These are phyloP conservation scores for Dipodomys spectabilis DNA, from an alignment of 2,113 vertebrate species.

Conservation along the genomic window DNA sequence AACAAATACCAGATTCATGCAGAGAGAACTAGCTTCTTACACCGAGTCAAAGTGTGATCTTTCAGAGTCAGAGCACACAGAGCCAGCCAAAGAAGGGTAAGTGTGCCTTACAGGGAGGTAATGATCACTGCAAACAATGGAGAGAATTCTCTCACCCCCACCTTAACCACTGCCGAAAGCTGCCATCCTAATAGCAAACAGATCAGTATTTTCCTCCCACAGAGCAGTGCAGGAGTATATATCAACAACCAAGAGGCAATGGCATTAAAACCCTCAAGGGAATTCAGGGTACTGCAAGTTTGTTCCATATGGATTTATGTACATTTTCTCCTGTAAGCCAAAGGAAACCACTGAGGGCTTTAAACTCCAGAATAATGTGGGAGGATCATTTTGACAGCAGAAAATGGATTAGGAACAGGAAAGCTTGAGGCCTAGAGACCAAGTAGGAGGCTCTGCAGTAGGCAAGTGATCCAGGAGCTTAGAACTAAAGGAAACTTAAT, in stretches of 20 bases:
- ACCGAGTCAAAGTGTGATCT: no score
- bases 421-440: neutral
- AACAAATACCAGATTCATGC: neutral
- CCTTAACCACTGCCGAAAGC: neutral
- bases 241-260: neutral
- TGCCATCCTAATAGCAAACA: neutral
- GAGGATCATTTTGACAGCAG: neutral
- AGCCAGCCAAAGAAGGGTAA: neutral
- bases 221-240: neutral
- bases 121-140: neutral
- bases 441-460: conserved; percentile 11
- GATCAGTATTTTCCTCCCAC: neutral
- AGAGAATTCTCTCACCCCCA: neutral
- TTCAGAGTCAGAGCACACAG: neutral
- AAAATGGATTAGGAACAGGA: neutral
- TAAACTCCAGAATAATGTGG: neutral
- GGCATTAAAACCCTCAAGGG: neutral
- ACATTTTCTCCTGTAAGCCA: conserved; percentile 12
- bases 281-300: neutral
- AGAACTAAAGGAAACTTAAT: neutral
- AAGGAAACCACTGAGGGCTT: conserved; percentile 19
- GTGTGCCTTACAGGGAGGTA: neutral
- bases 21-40: neutral
- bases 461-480: neutral
- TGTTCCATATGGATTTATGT: neutral